phyloP scores from a whole-genome alignment of 2,888 invertebrate species.

The Melinaea marsaeus region DNA sequence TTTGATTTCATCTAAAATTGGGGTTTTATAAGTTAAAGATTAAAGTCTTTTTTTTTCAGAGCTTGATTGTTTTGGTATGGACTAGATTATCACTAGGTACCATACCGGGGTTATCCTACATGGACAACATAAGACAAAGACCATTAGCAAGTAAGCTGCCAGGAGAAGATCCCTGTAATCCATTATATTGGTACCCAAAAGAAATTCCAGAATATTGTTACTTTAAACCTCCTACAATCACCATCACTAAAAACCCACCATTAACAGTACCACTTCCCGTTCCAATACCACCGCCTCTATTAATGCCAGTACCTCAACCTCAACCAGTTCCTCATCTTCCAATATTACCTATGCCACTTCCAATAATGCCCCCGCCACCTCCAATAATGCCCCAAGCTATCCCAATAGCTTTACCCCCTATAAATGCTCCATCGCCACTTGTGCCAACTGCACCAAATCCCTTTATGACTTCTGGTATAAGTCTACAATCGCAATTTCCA shows the following conservation, averaged over 20 bases:
- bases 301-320: constrained; percentile 6
- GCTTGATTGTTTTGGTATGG: constrained; percentile 30
- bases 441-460: constrained; percentile 31
- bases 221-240: constrained; percentile 20
- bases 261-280: constrained; percentile 21
- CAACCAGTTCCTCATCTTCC: constrained; percentile 11
- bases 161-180: constrained; percentile 55
- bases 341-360: constrained; percentile 12
- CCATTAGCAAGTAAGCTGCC: constrained; percentile 15
- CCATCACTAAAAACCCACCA: constrained; percentile 11
- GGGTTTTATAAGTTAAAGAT: background rate
- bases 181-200: constrained; percentile 60
- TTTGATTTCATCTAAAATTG: background rate
- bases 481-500: constrained; percentile 31
- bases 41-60: constrained; percentile 38
- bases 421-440: background rate
- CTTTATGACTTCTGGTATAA: constrained; percentile 1
- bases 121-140: constrained; percentile 38
- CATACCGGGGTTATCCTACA: constrained; percentile 47
- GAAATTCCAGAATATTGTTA: constrained; percentile 42
- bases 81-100: constrained; percentile 37
- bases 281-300: constrained; percentile 8
- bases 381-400: constrained; percentile 28
- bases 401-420: constrained; percentile 26
- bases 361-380: constrained; percentile 21